Base-by-base conservation (phyloP, 2,888 invertebrate genomes). In the Apamea epomidion region DNA sequence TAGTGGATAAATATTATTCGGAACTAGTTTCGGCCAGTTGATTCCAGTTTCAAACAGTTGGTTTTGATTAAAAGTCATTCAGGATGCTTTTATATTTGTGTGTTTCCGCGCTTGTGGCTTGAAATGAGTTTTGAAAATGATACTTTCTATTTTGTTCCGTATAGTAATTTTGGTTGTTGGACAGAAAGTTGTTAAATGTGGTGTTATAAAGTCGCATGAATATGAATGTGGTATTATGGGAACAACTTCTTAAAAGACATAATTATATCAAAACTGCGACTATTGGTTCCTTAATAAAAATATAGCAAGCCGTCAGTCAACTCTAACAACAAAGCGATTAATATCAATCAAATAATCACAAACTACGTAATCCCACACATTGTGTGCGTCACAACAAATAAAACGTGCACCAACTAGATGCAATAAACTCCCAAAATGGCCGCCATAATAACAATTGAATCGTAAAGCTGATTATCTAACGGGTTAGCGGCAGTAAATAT, bases 1-100 rank as follows among this genome's bases (percentile, higher is more conserved):
- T 93, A 92, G 91, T 91, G 93, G 91, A 94, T 95, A 95, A 95
- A 95, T 95, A 94, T 93, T 94, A 94, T 94, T 93, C 90, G 88
- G 88, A 93, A 94, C 92, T 92, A 92, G 93, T 94, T 95, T 92
- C 87, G 91, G 91, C 88, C 88, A 89, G 93, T 93, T 93, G 92
- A 93, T 93, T 93, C 91, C 76, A 92, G 93, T 94, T 94, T 87
- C 85, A 90, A 93, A 92, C 91, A 90, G 90, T 91, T 92, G 90
- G 89, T 92, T 94, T 93, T 94, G 92, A 93, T 93, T 92, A 92
- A 92, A 92, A 93, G 91, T 91, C 90, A 87, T 70, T 86, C 74
- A 77, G 84, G 68, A 68, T 74, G 77, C 68, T 85, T 85, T 84
- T 81, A 72, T 72, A 82, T 81, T 78, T 64, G 45, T 76, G 74